Evolutionary conservation across 2,888 invertebrate species (phyloP).

Genomic region (Antheraea assamensis): DNA sequence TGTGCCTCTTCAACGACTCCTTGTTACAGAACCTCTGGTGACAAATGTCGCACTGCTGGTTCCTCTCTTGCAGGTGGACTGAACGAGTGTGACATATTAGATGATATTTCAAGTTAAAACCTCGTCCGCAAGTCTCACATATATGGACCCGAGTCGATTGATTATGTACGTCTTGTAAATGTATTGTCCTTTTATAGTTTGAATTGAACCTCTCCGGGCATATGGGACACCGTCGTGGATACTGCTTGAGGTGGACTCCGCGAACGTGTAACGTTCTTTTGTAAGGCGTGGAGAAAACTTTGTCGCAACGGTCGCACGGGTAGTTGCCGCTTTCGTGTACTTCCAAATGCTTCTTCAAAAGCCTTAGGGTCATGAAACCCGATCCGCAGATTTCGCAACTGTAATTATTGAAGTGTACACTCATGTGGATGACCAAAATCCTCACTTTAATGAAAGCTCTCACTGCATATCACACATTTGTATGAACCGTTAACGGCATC

Average conservation of each 20-base stretch:
- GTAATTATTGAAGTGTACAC: constrained; percentile 74
- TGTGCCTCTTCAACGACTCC: constrained; percentile 79
- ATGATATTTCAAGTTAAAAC: constrained; percentile 72
- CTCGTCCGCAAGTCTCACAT: constrained; percentile 71
- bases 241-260: constrained; percentile 72
- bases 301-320: constrained; percentile 68
- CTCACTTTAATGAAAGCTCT: constrained; percentile 70
- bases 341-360: constrained; percentile 72
- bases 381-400: constrained; percentile 76
- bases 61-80: constrained; percentile 74
- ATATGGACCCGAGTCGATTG: constrained; percentile 73
- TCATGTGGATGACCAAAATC: constrained; percentile 74
- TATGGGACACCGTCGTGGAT: constrained; percentile 68
- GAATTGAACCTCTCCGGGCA: constrained; percentile 76
- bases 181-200: constrained; percentile 73
- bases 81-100: constrained; percentile 71
- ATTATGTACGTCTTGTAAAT: constrained; percentile 73
- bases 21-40: constrained; percentile 79
- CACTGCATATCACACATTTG: constrained; percentile 67
- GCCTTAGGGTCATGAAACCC: constrained; percentile 70
- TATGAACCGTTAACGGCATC: constrained; percentile 55
- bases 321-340: constrained; percentile 73
- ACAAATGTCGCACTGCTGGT: constrained; percentile 79
- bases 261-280: constrained; percentile 67
- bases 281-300: constrained; percentile 68